phyloP scores from a whole-genome alignment of 2,113 vertebrate genomes.

The Geococcyx californianus region DNA sequence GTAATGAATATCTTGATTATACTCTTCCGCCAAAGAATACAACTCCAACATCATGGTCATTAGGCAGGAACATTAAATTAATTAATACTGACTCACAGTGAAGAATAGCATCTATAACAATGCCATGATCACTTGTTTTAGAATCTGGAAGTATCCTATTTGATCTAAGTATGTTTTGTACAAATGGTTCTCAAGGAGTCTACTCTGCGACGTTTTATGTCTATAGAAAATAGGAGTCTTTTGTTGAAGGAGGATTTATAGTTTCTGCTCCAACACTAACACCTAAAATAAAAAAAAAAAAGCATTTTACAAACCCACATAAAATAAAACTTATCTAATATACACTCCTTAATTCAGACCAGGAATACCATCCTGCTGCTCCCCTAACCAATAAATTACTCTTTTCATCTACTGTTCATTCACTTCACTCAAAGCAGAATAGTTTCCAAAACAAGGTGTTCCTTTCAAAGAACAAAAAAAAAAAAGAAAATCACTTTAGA shows the following conservation, averaged over 20 bases:
- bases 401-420: not conserved
- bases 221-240: not conserved
- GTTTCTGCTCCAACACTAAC: not conserved
- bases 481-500: not conserved
- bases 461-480: not conserved
- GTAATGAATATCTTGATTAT: not conserved
- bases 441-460: slow-evolving; percentile 9
- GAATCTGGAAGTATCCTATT: not conserved
- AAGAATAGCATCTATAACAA: not conserved
- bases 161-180: not conserved
- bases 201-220: not conserved
- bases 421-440: not conserved
- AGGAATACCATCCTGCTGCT: not conserved
- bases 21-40: not conserved
- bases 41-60: not conserved
- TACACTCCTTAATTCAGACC: not conserved
- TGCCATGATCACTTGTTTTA: not conserved
- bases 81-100: not conserved
- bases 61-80: not conserved
- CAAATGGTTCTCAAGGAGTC: not conserved
- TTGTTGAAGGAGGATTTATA: not conserved
- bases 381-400: not conserved
- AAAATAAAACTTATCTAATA: not conserved
- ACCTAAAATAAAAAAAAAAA: not conserved
- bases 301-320: not conserved